Base-by-base conservation (phyloP, 2,888 invertebrate species). In the Stenchaetothrips biformis region DNA sequence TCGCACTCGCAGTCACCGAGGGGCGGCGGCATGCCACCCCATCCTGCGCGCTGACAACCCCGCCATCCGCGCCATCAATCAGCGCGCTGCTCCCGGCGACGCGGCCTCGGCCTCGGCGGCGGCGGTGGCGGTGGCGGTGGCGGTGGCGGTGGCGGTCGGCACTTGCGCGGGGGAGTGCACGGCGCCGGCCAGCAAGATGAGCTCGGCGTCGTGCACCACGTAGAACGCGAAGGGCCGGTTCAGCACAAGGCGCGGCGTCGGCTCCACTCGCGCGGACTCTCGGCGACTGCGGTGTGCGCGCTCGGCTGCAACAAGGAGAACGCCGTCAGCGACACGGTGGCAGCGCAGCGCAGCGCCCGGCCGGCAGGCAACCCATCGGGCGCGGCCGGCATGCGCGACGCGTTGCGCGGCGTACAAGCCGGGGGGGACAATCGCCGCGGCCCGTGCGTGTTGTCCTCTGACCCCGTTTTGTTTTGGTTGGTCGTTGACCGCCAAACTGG, bases 151-250 rank as follows among this genome's bases (percentile, higher is more conserved):
- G 18, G 59, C 6, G 18, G 59, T 16, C 8, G 67, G 67, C 21
- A 74, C 67, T 25, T 74, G 67, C 11, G 67, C 67, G 6, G 67
- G 67, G 2, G 67, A 74, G 21, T 21, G 11, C 8, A 74, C 67
- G 67, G 25, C 25, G 21, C 67, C 67, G 25, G 67, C 67, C 67
- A 74, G 25, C 67, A 74, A 25, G 67, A 74, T 25, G 67, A 74
- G 67, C 67, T 74, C 67, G 21, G 67, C 21, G 67, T 74, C 67
- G 67, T 74, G 67, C 6, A 74, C 67, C 21, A 25, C 67, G 67
- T 74, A 74, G 67, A 74, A 74, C 21, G 67, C 67, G 21, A 74
- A 74, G 21, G 67, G 67, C 21, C 67, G n/a, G 67, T 74, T 74
- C 21, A 74, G 67, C 21, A 74, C 67, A 25, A 74, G 67, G 67